Conservation (phyloP, 2,113 vertebrate genomes). For the Myiozetetes cayanensis region DNA sequence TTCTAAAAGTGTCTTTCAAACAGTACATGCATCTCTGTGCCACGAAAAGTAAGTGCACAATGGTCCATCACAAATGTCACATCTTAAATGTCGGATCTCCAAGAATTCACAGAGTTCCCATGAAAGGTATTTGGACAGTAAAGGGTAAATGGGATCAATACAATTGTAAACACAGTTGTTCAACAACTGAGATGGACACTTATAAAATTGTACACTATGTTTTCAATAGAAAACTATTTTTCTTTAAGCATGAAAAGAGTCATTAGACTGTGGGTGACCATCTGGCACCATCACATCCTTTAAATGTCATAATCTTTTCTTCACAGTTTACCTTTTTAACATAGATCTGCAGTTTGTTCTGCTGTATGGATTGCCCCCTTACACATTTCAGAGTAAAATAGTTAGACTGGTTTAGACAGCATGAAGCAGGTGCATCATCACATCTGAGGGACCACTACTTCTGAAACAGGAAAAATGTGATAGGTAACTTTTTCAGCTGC, state of each 20-base stretch:
- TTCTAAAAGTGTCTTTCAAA: slow-evolving; percentile 7
- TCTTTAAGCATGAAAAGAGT: neutral
- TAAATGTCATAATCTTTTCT: neutral
- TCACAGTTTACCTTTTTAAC: neutral
- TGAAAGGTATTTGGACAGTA: neutral
- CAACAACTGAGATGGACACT: neutral
- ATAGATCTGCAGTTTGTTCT: neutral
- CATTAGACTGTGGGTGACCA: neutral
- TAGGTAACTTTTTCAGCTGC: neutral
- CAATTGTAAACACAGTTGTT: neutral
- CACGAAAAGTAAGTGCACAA: neutral
- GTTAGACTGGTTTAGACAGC: neutral
- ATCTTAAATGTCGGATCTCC: neutral
- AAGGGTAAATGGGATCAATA: neutral
- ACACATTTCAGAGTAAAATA: neutral
- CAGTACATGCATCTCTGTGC: neutral
- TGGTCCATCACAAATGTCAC: neutral
- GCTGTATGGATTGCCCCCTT: neutral
- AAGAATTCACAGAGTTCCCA: neutral
- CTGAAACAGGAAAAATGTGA: neutral
- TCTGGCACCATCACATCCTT: neutral
- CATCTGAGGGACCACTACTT: neutral
- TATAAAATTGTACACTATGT: neutral
- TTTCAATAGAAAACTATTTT: neutral
- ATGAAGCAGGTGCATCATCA: neutral